These are phyloP conservation scores for Phyllotreta cruciferae DNA, from an alignment of 2,888 invertebrate species.

Conservation along the genomic window DNA sequence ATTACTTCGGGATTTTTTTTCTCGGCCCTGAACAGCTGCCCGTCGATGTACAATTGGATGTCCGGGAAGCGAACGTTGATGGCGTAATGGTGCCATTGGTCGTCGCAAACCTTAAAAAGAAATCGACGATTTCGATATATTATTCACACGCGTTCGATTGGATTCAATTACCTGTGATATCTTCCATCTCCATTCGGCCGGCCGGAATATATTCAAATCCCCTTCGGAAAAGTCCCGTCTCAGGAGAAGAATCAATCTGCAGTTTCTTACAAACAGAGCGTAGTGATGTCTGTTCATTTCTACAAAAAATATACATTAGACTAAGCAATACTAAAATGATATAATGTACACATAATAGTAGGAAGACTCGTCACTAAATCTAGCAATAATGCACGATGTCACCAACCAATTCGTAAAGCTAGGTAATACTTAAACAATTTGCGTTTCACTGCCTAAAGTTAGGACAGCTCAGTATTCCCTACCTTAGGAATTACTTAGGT, in stretches of 20 bases:
- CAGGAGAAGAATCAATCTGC: conserved; percentile 91
- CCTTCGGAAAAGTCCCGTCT: conserved; percentile 90
- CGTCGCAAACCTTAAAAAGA: conserved; percentile 81
- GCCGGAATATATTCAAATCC: conserved; percentile 91
- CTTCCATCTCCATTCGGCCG: conserved; percentile 99
- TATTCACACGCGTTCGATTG: conserved; percentile 11
- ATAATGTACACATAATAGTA: background rate
- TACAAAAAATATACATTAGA: conserved; percentile 57
- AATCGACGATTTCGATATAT: background rate
- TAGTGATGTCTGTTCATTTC: conserved; percentile 99
- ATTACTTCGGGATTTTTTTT: conserved; percentile 94
- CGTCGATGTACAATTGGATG: conserved; percentile 88
- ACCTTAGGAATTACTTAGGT: no score
- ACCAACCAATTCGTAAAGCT: no score
- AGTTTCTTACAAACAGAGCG: conserved; percentile 95
- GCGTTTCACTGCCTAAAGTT: no score
- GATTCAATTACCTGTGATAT: conserved; percentile 76
- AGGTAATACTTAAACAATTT: no score
- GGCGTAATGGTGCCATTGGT: conserved; percentile 98
- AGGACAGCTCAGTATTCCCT: no score
- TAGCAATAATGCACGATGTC: no score
- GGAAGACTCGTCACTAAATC: no score
- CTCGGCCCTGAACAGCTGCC: conserved; percentile 69
- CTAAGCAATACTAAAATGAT: background rate
- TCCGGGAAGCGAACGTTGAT: conserved; percentile 92